Conservation (phyloP, 2,888 invertebrate genomes). For the Caenorhabditis uteleia region DNA sequence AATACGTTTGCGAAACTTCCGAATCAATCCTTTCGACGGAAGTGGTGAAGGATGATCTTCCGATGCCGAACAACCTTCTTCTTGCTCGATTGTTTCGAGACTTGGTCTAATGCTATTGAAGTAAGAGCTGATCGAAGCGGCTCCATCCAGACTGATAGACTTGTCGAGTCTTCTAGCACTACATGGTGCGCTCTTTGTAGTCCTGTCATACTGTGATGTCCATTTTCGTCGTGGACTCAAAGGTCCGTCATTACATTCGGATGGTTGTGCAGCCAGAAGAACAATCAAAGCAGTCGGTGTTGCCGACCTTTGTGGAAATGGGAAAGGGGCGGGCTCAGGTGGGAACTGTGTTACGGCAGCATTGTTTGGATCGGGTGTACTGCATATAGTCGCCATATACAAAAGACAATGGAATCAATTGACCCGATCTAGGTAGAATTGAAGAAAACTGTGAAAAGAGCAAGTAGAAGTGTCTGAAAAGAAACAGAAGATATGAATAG, state of each 20-base stretch:
- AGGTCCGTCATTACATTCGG: not conserved
- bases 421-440: too few species aligned
- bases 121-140: slow-evolving; percentile 8
- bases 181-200: slow-evolving; percentile 9
- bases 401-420: too few species aligned
- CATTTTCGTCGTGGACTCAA: slow-evolving; percentile 16
- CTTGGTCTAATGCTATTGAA: not conserved
- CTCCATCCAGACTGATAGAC: slow-evolving; percentile 21
- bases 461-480: not conserved
- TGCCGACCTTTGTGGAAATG: slow-evolving; percentile 7
- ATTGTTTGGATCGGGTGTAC: not conserved
- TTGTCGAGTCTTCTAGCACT: slow-evolving; percentile 17
- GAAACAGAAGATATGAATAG: not conserved
- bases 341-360: slow-evolving; percentile 6
- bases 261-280: slow-evolving; percentile 16
- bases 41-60: slow-evolving; percentile 43
- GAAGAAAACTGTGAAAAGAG: not conserved
- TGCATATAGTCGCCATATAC: slow-evolving; percentile 13
- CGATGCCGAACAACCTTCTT: slow-evolving; percentile 7
- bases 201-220: slow-evolving; percentile 7
- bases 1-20: slow-evolving; percentile 47
- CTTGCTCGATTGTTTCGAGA: slow-evolving; percentile 1
- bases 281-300: slow-evolving; percentile 26
- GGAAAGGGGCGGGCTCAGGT: slow-evolving; percentile 11
- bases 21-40: slow-evolving; percentile 40